Percentiles rank a stretch among this genome's conserved stretches.
These are phyloP conservation scores for Lordiphosa clarofinis DNA, from an alignment of 1,140 invertebrate genomes.

Conservation along the genomic window DNA sequence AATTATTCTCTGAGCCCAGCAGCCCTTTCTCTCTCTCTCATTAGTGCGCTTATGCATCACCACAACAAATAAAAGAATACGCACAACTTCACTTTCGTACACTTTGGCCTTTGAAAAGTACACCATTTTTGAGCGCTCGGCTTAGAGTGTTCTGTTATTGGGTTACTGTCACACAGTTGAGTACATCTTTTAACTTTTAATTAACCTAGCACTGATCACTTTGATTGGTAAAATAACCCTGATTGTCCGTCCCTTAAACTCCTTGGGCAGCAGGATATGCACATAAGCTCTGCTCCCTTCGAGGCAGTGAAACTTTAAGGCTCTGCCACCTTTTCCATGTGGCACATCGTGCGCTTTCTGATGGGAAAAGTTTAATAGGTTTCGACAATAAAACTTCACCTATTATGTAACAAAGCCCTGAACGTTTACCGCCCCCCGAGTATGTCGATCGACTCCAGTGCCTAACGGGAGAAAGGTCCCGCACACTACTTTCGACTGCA, in stretches of 20 bases:
- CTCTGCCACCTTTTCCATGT: slow-evolving; percentile 65
- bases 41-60: no score
- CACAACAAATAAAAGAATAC: no score
- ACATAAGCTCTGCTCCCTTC: slow-evolving; percentile 9
- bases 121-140: no score
- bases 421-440: slow-evolving; percentile 45
- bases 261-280: no score
- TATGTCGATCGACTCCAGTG: slow-evolving; percentile 48
- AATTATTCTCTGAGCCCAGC: no score
- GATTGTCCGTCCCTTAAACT: slow-evolving; percentile 11
- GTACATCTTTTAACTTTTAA: no score
- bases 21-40: no score
- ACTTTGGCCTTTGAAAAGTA: no score
- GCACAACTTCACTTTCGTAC: no score
- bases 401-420: slow-evolving; percentile 74
- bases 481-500: slow-evolving; percentile 20
- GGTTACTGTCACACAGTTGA: no score
- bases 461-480: slow-evolving; percentile 12
- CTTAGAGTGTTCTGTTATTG: no score
- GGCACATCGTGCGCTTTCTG: slow-evolving; percentile 65
- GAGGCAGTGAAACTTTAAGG: slow-evolving; percentile 53
- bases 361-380: slow-evolving; percentile 78
- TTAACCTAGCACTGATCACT: not conserved
- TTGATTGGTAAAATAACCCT: not conserved
- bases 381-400: slow-evolving; percentile 78